Evolutionary conservation across 2,113 vertebrate species (phyloP).

Genomic region (Furnarius figulus): DNA sequence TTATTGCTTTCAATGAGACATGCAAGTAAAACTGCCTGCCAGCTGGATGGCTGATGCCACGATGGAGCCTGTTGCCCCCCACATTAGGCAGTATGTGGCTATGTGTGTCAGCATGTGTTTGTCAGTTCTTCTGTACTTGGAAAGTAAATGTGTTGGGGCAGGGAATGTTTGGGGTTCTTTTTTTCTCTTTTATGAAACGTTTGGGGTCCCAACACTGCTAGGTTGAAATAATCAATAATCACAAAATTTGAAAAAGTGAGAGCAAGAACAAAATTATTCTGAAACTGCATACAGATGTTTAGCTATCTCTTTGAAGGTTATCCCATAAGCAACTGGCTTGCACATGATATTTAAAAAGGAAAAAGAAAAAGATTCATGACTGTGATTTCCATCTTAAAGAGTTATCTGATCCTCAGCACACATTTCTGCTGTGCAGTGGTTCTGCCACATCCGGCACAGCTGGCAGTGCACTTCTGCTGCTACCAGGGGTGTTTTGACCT

Average conservation of each 20-base stretch:
- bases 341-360: not conserved
- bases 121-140: not conserved
- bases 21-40: not conserved
- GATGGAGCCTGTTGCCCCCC: not conserved
- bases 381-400: not conserved
- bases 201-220: not conserved
- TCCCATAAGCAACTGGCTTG: not conserved
- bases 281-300: not conserved
- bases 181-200: not conserved
- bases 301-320: not conserved
- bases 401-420: not conserved
- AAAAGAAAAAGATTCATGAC: not conserved
- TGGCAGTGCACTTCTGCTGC: not conserved
- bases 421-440: rapidly evolving
- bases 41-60: rapidly evolving
- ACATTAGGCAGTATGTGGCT: not conserved
- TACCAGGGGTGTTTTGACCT: not conserved
- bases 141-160: not conserved
- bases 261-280: not conserved
- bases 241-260: not conserved
- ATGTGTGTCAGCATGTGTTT: rapidly evolving
- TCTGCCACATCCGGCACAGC: not conserved
- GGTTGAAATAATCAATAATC: not conserved
- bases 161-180: not conserved
- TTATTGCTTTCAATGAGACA: not conserved